These are phyloP conservation scores for Gryllus longicercus DNA, from an alignment of 2,888 invertebrate species.

Conservation along the genomic window DNA sequence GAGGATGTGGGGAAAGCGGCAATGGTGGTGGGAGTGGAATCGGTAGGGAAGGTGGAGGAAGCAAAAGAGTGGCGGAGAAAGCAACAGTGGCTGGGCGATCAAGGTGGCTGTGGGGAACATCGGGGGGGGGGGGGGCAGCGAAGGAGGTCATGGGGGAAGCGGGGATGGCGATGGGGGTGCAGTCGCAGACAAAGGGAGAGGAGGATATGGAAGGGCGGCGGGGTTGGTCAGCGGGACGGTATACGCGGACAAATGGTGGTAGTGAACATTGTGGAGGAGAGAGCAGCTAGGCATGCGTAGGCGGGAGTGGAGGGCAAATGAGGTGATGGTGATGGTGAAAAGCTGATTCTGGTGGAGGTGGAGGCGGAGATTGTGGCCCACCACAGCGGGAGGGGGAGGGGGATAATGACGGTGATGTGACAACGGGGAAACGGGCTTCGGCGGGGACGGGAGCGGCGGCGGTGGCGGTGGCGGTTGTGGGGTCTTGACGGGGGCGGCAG, in stretches of 20 bases:
- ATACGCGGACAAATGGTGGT: not conserved
- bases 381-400: not conserved
- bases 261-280: not conserved
- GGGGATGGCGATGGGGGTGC: too few relatives aligned
- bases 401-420: not conserved
- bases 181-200: too few relatives aligned
- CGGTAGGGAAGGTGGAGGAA: too few relatives aligned
- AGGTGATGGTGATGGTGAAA: not conserved
- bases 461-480: not conserved
- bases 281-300: not conserved
- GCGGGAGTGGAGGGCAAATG: not conserved
- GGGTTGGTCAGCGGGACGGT: too few relatives aligned
- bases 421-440: not conserved
- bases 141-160: too few relatives aligned
- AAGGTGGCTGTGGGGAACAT: too few relatives aligned
- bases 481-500: not conserved
- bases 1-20: too few relatives aligned
- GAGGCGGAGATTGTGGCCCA: not conserved
- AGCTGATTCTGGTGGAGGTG: not conserved
- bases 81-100: too few relatives aligned
- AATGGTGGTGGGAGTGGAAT: too few relatives aligned
- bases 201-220: too few relatives aligned
- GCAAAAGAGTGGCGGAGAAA: too few relatives aligned
- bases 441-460: not conserved
- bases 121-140: too few relatives aligned